A percentile compares a stretch with the other conserved stretches of the same genome.
Conservation (phyloP, 2,113 vertebrate genomes). For the Catharus minimus region DNA sequence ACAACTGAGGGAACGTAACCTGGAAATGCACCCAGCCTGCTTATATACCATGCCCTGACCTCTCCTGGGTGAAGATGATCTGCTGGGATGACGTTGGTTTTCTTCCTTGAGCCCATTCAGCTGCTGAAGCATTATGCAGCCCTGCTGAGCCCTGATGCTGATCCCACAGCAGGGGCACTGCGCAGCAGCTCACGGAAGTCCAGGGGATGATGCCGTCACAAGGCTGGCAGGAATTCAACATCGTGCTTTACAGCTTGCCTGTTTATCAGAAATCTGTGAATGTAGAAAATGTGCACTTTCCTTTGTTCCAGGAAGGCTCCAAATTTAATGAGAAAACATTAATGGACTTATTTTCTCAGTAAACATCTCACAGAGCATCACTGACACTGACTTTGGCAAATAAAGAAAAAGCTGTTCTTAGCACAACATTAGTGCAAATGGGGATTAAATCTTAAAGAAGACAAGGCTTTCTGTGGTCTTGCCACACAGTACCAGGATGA, state of each 20-base stretch:
- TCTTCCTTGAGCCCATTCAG: not conserved
- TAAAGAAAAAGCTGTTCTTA: not conserved
- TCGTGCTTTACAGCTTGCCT: slow-evolving; percentile 34
- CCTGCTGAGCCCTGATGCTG: not conserved
- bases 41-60: not conserved
- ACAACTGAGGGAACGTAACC: not conserved
- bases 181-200: not conserved
- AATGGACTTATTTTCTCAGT: not conserved
- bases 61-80: not conserved
- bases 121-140: not conserved
- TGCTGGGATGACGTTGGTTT: not conserved
- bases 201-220: not conserved
- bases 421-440: not conserved
- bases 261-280: slow-evolving; percentile 21
- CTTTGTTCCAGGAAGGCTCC: not conserved
- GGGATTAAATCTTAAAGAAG: not conserved
- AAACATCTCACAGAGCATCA: not conserved
- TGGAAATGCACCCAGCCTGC: not conserved
- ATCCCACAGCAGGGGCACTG: not conserved
- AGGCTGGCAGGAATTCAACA: slow-evolving; percentile 41
- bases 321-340: not conserved
- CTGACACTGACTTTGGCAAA: not conserved
- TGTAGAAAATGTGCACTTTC: not conserved
- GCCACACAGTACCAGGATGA: not conserved
- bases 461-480: not conserved